Percentiles rank a stretch among this genome's conserved stretches.
These are phyloP conservation scores for Heteractis magnifica DNA, from an alignment of 92 coral and sea anemone species.

Conservation along the genomic window DNA sequence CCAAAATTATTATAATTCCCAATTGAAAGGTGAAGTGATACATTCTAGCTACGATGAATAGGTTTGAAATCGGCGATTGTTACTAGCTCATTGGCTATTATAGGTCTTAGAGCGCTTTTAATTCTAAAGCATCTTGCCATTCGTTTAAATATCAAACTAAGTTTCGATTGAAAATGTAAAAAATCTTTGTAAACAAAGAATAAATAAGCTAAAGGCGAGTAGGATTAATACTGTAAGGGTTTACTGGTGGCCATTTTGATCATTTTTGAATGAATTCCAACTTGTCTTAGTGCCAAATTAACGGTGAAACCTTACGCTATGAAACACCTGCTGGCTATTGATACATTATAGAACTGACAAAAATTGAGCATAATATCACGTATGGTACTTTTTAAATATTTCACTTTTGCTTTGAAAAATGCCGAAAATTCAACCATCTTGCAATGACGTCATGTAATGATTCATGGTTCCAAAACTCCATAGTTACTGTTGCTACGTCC, in stretches of 20 bases:
- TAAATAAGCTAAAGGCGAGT: background rate
- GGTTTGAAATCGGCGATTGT: background rate
- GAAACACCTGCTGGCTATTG: background rate
- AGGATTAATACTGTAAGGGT: background rate
- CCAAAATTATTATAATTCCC: too few relatives aligned
- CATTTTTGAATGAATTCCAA: background rate
- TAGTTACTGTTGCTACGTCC: too few relatives aligned
- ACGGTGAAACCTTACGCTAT: background rate
- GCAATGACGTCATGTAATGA: too few relatives aligned
- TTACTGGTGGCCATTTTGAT: background rate
- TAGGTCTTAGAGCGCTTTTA: background rate
- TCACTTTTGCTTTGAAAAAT: too few relatives aligned
- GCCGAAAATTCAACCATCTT: too few relatives aligned
- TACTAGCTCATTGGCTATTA: background rate
- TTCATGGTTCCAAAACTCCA: too few relatives aligned
- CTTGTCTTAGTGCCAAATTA: background rate
- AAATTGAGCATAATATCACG: background rate
- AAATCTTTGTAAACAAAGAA: background rate
- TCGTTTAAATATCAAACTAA: background rate
- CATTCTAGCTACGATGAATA: background rate
- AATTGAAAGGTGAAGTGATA: background rate
- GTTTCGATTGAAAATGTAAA: background rate
- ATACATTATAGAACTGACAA: too few relatives aligned
- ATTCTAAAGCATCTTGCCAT: background rate
- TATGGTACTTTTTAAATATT: too few relatives aligned